A percentile compares a stretch with the other conserved stretches of the same genome.
These are phyloP conservation scores for Orcinus orca DNA, from an alignment of 2,113 vertebrate genomes.

Conservation along the genomic window DNA sequence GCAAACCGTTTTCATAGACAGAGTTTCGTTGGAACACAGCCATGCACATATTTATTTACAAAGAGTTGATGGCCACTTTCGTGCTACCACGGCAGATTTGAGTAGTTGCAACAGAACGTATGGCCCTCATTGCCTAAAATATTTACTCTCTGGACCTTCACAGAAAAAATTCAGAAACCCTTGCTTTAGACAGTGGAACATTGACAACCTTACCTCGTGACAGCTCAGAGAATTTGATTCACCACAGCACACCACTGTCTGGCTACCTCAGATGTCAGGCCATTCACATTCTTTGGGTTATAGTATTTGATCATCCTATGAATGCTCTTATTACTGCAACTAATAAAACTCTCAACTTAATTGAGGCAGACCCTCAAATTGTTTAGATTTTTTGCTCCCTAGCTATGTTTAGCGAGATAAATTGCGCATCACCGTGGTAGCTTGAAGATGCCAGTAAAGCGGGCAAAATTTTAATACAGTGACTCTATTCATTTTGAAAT, in stretches of 20 bases:
- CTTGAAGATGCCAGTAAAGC: not conserved
- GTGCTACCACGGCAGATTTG: not conserved
- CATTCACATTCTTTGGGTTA: not conserved
- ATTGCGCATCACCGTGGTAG: not conserved
- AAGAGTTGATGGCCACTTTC: not conserved
- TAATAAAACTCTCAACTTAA: constrained; percentile 50
- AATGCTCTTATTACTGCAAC: not conserved
- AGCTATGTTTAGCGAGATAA: constrained; percentile 1
- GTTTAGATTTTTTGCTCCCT: not conserved
- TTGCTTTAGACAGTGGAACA: not conserved
- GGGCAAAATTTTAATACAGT: constrained; percentile 24
- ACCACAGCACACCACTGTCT: not conserved
- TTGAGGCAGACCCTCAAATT: not conserved
- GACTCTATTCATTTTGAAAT: constrained; percentile 1
- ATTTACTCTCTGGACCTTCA: not conserved
- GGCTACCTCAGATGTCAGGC: not conserved
- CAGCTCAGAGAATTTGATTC: not conserved
- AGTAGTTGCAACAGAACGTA: not conserved
- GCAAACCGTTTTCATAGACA: not conserved
- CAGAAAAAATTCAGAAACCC: not conserved
- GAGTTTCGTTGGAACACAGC: not conserved
- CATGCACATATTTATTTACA: not conserved
- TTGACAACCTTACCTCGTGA: too few species aligned
- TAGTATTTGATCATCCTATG: not conserved
- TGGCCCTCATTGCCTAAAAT: not conserved